Evolutionary conservation across 1,140 invertebrate genomes (phyloP), one percentile per base, ranked within the genome.

Genomic region (Drosophila teissieri): DNA sequence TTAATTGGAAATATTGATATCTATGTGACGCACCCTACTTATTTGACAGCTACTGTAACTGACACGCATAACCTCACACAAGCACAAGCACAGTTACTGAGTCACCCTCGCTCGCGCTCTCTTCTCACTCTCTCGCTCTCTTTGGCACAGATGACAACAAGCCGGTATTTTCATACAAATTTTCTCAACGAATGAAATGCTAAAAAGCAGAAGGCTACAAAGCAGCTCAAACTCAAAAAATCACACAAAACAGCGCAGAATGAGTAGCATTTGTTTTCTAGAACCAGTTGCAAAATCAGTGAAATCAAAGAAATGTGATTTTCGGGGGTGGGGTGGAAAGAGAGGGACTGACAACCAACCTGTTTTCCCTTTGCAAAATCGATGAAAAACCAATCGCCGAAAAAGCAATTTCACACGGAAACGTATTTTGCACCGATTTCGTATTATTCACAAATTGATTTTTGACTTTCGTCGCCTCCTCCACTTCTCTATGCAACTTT

Each of bases 321-420:
- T 8, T 5, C 24, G 37, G 46, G 36, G 46, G 37, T 14, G 39
- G 46, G 49, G 27, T 6, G 60, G 15, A 22, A 54, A 24, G 37
- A 37, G 65, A 58, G 45, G 54, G 8, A 68, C 3, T 46, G 42
- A 36, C 17, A 51, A 89, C 83, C 76, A 88, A 88, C 84, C 84
- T 88, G 84, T 88, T 88, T 70, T 83, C 54, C 63, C 39, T 77
- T 68, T 69, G 76, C 84, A 88, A 88, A 89, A 88, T 88, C 84
- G 84, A 88, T 88, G 79, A 62, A 89, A 79, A 77, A 64, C 60
- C 70, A 88, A 88, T 89, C 67, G 67, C 53, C 72, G 64, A 37
- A 46, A 68, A 39, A 39, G 60, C 1, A 63, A 34, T 60, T 52
- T 52, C 46, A 19, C 27, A 24, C 63, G 46, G 34, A 14, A 27